Conservation (phyloP, 2,113 vertebrate genomes). For the Apteryx mantelli region DNA sequence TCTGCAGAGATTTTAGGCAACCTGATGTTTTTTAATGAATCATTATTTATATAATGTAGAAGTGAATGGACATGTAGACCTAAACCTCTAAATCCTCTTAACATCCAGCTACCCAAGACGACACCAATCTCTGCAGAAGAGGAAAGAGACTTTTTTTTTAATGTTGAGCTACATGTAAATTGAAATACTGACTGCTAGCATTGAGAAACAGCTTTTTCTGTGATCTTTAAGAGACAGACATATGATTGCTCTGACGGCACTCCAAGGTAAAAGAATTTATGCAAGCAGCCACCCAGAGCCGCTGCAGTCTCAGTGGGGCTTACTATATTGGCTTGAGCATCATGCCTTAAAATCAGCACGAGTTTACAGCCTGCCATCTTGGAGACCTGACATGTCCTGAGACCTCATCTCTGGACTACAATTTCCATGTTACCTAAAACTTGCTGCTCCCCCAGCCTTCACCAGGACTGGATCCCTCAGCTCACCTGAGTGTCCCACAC, state of each 20-base stretch:
- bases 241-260: background rate
- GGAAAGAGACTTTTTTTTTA: background rate
- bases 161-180: fast-evolving
- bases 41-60: background rate
- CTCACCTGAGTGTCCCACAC: background rate
- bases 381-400: background rate
- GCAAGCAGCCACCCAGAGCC: background rate
- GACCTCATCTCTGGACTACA: fast-evolving
- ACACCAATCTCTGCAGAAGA: background rate
- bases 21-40: background rate
- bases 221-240: background rate
- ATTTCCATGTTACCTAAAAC: background rate
- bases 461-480: background rate
- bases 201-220: background rate
- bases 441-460: background rate
- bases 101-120: background rate
- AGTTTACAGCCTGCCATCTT: background rate
- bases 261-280: background rate
- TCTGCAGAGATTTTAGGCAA: background rate
- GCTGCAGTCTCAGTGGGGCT: background rate
- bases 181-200: no score
- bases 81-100: background rate
- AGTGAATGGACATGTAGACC: background rate
- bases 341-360: background rate
- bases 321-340: background rate